Conservation (phyloP, 35 echinoderm and acorn worm genomes). For the Diadema setosum region DNA sequence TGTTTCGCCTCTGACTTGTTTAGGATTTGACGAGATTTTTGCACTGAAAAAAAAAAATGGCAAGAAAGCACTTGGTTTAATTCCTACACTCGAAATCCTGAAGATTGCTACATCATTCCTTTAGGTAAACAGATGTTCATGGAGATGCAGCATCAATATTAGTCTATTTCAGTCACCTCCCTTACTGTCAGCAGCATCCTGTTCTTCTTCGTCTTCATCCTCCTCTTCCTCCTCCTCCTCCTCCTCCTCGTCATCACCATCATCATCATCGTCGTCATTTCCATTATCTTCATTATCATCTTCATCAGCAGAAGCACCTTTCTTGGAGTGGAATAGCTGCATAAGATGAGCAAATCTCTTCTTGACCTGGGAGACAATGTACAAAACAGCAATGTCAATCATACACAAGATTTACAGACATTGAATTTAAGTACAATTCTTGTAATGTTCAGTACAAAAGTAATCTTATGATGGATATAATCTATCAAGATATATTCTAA, state of each 20-base stretch:
- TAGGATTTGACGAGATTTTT: too few species aligned
- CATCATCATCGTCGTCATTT: background rate
- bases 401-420: background rate
- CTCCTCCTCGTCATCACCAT: background rate
- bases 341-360: conserved; percentile 28
- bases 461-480: background rate
- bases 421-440: background rate
- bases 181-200: too few species aligned
- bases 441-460: background rate
- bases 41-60: too few species aligned
- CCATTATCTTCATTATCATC: conserved; percentile 14
- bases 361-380: background rate
- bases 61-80: too few species aligned
- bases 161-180: too few species aligned
- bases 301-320: background rate
- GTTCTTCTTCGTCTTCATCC: too few species aligned
- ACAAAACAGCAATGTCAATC: background rate
- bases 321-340: conserved; percentile 23
- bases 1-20: too few species aligned
- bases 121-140: too few species aligned
- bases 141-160: too few species aligned
- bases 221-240: background rate
- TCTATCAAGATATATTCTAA: background rate
- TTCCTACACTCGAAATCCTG: too few species aligned
- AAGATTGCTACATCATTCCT: too few species aligned